Percentiles rank a stretch among this genome's conserved stretches.
phyloP scores from a whole-genome alignment of 1,140 invertebrate species.

The Cotesia chilonis region DNA sequence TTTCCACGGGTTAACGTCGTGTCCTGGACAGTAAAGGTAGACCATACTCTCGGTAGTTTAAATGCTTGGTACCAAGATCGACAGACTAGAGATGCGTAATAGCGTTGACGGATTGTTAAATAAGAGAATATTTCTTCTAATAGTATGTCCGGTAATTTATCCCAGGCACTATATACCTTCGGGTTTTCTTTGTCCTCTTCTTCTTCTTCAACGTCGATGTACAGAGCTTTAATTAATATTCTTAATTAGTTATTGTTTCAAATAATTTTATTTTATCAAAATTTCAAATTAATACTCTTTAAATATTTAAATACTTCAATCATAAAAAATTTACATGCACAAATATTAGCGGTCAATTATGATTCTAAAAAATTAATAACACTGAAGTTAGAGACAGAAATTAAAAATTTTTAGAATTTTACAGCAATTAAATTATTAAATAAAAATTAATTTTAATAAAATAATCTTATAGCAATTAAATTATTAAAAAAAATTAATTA shows the following conservation, averaged over 20 bases:
- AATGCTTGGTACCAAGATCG: conserved; percentile 77
- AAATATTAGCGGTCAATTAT: too few relatives aligned
- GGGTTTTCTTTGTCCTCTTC: conserved; percentile 57
- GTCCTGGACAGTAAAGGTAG: conserved; percentile 77
- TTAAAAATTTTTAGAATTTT: too few relatives aligned
- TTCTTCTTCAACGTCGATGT: conserved; percentile 69
- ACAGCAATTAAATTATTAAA: too few relatives aligned
- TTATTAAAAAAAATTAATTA: too few relatives aligned
- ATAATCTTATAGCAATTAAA: too few relatives aligned
- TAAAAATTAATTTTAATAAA: too few relatives aligned
- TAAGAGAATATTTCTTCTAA: conserved; percentile 81
- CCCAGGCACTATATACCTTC: conserved; percentile 72
- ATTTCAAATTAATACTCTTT: conserved; percentile 12
- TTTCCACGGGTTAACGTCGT: conserved; percentile 77
- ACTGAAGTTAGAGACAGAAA: too few relatives aligned
- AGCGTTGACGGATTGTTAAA: conserved; percentile 74
- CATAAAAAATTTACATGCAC: too few relatives aligned
- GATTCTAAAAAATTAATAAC: too few relatives aligned
- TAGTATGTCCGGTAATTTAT: conserved; percentile 76
- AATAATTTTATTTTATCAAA: conserved; percentile 27
- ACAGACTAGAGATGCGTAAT: conserved; percentile 80
- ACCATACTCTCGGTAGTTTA: conserved; percentile 79
- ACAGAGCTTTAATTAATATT: conserved; percentile 65
- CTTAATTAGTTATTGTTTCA: conserved; percentile 21
- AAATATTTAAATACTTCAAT: conserved; percentile 33